Evolutionary conservation across 2,888 invertebrate genomes (phyloP).

Genomic region (Drosophila anomalata): DNA sequence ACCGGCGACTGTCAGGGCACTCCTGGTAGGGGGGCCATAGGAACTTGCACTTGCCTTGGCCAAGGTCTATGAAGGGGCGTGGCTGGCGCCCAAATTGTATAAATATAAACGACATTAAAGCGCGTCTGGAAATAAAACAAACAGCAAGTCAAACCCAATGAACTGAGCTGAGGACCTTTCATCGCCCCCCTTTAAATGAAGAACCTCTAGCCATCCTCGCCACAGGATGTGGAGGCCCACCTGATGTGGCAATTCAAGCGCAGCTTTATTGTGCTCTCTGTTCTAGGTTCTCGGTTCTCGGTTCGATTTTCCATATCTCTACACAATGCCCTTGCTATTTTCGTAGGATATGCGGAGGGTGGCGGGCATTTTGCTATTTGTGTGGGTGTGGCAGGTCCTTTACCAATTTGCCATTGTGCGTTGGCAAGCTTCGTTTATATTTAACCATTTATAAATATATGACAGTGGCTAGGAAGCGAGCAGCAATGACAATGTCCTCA

Average conservation of each 20-base stretch:
- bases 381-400: conserved; percentile 12
- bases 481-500: conserved; percentile 34
- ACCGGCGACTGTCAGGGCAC: conserved; percentile 13
- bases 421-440: conserved; percentile 58
- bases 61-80: conserved; percentile 20
- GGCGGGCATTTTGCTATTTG: conserved; percentile 6
- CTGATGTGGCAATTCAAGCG: conserved; percentile 59
- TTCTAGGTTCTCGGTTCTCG: conserved; percentile 45
- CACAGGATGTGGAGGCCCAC: conserved; percentile 22
- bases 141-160: conserved; percentile 72
- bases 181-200: background rate
- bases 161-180: conserved; percentile 58
- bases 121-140: conserved; percentile 76
- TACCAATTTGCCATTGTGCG: conserved; percentile 53
- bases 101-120: conserved; percentile 77
- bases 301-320: conserved; percentile 72
- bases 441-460: conserved; percentile 71
- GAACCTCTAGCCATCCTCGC: background rate
- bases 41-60: conserved; percentile 55
- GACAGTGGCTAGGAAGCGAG: conserved; percentile 41
- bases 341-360: conserved; percentile 36
- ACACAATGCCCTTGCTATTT: conserved; percentile 71
- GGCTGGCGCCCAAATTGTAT: conserved; percentile 60
- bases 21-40: background rate
- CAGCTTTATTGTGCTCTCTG: conserved; percentile 58